Evolutionary conservation across 1,140 invertebrate species (phyloP).

Genomic region (Rhopalosiphum maidis): DNA sequence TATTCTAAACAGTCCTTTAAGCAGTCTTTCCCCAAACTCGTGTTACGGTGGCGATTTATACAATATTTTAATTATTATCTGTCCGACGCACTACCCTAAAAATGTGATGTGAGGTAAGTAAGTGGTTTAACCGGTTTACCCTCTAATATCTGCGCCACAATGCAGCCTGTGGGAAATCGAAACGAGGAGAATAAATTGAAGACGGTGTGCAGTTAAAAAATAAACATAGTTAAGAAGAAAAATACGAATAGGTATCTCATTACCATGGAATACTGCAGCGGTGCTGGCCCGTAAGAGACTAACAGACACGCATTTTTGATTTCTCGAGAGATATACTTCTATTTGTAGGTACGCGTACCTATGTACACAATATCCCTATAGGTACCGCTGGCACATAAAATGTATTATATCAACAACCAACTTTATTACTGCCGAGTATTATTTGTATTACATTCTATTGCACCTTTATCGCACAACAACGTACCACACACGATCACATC

Average conservation of each 20-base stretch:
- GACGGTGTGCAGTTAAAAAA: neutral
- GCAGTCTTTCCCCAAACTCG: no score
- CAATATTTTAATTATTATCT: no score
- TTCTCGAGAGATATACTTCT: neutral
- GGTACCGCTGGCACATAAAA: no score
- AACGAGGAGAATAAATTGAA: neutral
- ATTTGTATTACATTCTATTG: no score
- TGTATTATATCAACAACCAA: neutral
- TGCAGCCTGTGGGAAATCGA: neutral
- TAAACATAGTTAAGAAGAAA: neutral
- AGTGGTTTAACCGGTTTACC: neutral
- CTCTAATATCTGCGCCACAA: neutral
- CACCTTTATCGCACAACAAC: no score
- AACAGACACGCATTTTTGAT: neutral
- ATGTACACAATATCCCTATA: neutral
- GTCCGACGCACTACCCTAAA: no score
- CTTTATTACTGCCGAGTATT: no score
- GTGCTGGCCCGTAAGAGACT: neutral
- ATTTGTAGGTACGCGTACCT: no score
- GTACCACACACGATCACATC: no score
- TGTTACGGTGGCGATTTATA: no score
- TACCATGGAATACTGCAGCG: neutral
- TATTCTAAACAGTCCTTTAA: no score
- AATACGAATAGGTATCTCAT: neutral
- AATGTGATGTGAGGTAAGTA: no score